These are phyloP conservation scores for Drosophila peninsularis DNA, from an alignment of 2,888 invertebrate species.

Conservation along the genomic window DNA sequence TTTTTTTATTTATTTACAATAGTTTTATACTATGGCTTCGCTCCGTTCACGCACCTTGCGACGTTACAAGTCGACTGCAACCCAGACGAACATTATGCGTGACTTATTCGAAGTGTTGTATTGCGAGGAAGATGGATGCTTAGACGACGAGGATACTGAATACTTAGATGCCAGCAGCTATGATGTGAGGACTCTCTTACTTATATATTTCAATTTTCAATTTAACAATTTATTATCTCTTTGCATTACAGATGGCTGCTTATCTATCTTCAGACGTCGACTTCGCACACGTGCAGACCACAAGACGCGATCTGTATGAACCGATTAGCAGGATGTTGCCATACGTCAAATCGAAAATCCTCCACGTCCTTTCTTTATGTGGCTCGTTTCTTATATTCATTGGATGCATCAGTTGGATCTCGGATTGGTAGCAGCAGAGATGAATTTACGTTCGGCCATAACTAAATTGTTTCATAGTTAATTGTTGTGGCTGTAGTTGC, in stretches of 20 bases:
- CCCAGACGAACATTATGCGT: background rate
- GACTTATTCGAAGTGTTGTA: conserved; percentile 4
- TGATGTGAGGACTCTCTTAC: background rate
- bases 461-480: conserved; percentile 23
- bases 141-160: fast-evolving
- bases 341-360: too few species aligned
- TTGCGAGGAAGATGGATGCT: background rate
- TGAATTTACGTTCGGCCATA: too few species aligned
- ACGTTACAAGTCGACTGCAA: background rate
- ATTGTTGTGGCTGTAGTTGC: background rate
- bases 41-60: background rate
- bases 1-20: conserved; percentile 1
- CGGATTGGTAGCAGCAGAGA: too few species aligned
- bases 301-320: background rate
- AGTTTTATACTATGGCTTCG: background rate
- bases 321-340: background rate
- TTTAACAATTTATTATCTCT: background rate
- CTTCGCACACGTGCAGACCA: background rate
- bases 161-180: background rate
- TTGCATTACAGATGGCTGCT: background rate
- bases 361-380: background rate
- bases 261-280: background rate
- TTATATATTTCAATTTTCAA: background rate
- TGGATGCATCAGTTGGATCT: background rate
- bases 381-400: background rate